Conservation (phyloP, 2,797 vertebrate genomes). For the Leptodactylus fallax region DNA sequence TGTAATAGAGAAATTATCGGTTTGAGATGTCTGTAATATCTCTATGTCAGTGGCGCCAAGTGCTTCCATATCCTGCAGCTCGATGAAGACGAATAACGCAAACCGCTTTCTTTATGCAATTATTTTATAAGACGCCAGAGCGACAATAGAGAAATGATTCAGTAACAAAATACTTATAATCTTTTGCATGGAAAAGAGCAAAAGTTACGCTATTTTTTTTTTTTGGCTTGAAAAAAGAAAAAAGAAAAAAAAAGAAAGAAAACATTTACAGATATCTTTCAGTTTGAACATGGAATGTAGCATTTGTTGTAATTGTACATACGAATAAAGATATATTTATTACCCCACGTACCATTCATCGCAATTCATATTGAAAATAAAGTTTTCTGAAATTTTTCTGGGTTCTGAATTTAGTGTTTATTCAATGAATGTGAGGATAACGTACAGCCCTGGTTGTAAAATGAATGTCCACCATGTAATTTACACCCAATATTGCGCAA, state of each 20-base stretch:
- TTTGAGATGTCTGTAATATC: conserved; percentile 38
- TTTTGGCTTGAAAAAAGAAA: conserved; percentile 88
- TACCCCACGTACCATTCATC: conserved; percentile 91
- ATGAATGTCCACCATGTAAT: too few relatives aligned
- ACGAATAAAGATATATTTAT: conserved; percentile 91
- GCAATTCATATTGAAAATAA: conserved; percentile 85
- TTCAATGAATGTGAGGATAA: neutral
- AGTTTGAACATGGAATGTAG: conserved; percentile 90
- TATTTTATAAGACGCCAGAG: conserved; percentile 80
- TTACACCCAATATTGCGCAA: too few relatives aligned
- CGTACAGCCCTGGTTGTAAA: too few relatives aligned
- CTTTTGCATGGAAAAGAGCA: conserved; percentile 88
- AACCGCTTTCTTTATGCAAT: conserved; percentile 79
- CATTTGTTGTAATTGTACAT: conserved; percentile 96
- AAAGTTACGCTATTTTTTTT: conserved; percentile 89
- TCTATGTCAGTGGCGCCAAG: conserved; percentile 49
- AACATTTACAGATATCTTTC: conserved; percentile 55
- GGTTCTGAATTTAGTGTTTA: neutral
- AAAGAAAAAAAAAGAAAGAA: conserved; percentile 69
- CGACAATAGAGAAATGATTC: conserved; percentile 71
- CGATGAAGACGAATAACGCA: conserved; percentile 73
- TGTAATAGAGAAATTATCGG: conserved; percentile 3
- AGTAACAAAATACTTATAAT: conserved; percentile 76
- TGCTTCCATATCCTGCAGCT: conserved; percentile 62
- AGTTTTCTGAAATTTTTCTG: conserved; percentile 62